Percentiles rank a stretch among this genome's conserved stretches.
Evolutionary conservation across 2,113 vertebrate genomes (phyloP).

Genomic region (Phainopepla nitens): DNA sequence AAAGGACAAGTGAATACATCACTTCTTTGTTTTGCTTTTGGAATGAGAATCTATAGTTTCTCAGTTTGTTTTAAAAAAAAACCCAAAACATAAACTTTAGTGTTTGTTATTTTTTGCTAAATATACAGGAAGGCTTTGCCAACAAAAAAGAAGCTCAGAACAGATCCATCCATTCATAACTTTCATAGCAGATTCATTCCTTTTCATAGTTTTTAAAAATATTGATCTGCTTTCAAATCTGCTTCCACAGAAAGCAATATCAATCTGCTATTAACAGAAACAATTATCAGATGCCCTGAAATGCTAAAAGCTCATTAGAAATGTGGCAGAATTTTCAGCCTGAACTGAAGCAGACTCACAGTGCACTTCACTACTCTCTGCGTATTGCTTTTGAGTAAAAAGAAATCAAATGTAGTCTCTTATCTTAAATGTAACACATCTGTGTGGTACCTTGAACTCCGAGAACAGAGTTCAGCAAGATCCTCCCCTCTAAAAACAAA

Average conservation of each 20-base stretch:
- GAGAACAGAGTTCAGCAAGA: background rate
- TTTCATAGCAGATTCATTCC: background rate
- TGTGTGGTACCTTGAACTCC: background rate
- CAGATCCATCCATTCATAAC: background rate
- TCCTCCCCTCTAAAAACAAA: background rate
- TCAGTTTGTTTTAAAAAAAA: background rate
- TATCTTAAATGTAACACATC: background rate
- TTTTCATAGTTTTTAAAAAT: background rate
- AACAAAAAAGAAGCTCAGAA: background rate
- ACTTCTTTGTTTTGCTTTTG: background rate
- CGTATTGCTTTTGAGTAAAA: background rate
- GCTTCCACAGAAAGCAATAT: background rate
- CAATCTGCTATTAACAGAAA: background rate
- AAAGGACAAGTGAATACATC: background rate
- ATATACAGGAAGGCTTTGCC: background rate
- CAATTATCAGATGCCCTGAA: background rate
- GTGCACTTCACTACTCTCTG: background rate
- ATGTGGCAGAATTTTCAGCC: background rate
- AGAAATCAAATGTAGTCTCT: background rate
- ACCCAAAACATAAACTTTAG: rapidly evolving
- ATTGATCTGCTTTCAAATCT: background rate
- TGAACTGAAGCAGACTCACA: background rate
- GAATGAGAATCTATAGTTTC: background rate
- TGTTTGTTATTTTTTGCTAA: background rate
- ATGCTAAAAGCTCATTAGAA: background rate